Conservation (phyloP, 2,888 invertebrate species). For the Coelopa pilipes region DNA sequence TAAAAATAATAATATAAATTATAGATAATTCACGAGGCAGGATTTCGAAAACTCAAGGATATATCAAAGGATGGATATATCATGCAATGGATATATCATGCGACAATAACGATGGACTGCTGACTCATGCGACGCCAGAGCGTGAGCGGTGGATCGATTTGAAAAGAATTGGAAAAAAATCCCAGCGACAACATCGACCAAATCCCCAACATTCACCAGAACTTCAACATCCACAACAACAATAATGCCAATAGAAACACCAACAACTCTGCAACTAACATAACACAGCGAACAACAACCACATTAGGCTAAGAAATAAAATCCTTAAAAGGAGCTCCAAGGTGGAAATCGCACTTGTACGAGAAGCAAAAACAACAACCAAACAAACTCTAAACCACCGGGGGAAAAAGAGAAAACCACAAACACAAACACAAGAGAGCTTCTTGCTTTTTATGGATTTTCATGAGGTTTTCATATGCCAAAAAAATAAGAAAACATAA, state of each 20-base stretch:
- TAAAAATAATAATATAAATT: too few species aligned
- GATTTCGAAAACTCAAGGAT: too few species aligned
- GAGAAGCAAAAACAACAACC: background rate
- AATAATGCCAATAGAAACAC: background rate
- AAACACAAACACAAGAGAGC: too few species aligned
- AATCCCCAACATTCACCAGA: too few species aligned
- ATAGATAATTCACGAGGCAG: too few species aligned
- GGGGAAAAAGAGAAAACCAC: background rate
- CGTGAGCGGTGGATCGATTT: too few species aligned
- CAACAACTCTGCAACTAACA: background rate
- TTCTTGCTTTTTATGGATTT: background rate
- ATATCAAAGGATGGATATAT: too few species aligned
- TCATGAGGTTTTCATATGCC: background rate
- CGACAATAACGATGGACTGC: too few species aligned
- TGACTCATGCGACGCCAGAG: too few species aligned
- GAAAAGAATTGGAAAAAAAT: too few species aligned
- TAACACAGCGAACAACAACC: constrained; percentile 5
- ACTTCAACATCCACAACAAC: constrained; percentile 5
- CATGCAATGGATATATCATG: too few species aligned
- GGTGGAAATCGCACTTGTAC: constrained; percentile 26
- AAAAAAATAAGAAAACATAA: too few species aligned
- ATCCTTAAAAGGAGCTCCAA: constrained; percentile 25
- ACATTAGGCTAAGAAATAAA: background rate
- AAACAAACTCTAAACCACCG: constrained; percentile 2
- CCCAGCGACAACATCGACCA: background rate